Percentiles rank a stretch among this genome's conserved stretches.
Conservation (phyloP, 2,113 vertebrate genomes). For the Pantherophis guttatus region DNA sequence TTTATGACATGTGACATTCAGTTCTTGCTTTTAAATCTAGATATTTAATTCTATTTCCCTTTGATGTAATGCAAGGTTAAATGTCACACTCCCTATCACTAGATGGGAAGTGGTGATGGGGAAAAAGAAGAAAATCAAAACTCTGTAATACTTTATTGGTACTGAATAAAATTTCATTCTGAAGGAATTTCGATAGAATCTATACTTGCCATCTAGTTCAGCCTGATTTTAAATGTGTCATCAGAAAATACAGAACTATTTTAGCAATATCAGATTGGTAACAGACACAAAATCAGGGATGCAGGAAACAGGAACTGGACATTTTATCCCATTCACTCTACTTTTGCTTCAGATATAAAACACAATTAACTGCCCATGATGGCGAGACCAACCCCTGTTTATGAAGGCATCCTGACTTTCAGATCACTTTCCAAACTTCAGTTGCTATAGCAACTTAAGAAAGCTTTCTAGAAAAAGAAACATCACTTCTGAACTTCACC, state of each 20-base stretch:
- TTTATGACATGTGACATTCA: neutral
- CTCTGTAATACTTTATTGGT: neutral
- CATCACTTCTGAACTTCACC: constrained; percentile 45
- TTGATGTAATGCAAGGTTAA: neutral
- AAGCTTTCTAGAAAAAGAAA: constrained; percentile 38
- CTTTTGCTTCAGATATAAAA: neutral
- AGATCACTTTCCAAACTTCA: neutral
- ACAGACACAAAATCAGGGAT: neutral
- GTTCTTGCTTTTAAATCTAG: neutral
- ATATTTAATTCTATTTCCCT: neutral
- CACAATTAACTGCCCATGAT: neutral
- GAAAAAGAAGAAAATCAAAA: neutral
- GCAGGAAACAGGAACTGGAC: neutral
- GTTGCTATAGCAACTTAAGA: constrained; percentile 52
- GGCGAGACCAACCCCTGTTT: neutral
- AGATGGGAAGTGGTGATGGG: neutral
- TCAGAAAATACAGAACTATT: neutral
- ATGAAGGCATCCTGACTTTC: constrained; percentile 23
- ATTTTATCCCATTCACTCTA: neutral
- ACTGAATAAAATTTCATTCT: neutral
- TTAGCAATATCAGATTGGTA: neutral
- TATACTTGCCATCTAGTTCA: neutral
- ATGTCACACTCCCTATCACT: neutral
- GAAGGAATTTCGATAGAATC: neutral
- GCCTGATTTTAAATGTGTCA: neutral